These are phyloP conservation scores for Caenorhabditis inopinata DNA, from an alignment of 1,140 invertebrate species.

Conservation along the genomic window DNA sequence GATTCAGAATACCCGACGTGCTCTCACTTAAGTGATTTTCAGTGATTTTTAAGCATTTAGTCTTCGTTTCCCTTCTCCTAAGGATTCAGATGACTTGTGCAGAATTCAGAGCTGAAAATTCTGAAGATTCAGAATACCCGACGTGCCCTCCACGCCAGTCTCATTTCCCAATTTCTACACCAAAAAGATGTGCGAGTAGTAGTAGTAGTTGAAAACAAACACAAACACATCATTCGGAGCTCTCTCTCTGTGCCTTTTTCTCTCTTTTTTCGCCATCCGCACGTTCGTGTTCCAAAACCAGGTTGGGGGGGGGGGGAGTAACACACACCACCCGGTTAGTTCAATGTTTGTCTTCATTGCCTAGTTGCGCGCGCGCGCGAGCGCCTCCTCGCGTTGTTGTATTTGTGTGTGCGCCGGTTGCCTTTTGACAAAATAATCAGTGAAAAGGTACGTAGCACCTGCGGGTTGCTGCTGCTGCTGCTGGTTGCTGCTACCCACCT, in stretches of 20 bases:
- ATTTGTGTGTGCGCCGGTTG: background rate
- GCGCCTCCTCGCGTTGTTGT: background rate
- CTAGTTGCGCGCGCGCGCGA: background rate
- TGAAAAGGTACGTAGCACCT: constrained; percentile 19
- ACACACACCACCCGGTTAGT: constrained; percentile 27
- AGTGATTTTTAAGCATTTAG: too few relatives aligned
- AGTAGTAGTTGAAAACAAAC: constrained; percentile 16
- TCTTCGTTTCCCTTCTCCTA: too few relatives aligned
- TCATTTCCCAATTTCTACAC: too few relatives aligned
- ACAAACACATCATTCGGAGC: background rate
- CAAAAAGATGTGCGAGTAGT: constrained; percentile 15
- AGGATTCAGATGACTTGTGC: too few relatives aligned
- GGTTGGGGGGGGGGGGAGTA: constrained; percentile 6
- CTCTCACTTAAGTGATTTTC: too few relatives aligned
- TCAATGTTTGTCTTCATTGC: constrained; percentile 17
- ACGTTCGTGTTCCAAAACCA: too few relatives aligned
- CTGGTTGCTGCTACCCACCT: background rate
- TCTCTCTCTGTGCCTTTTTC: background rate
- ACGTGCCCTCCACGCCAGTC: too few relatives aligned
- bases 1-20: too few relatives aligned
- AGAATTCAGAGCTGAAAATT: too few relatives aligned
- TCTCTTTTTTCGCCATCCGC: background rate
- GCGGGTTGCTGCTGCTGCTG: too few relatives aligned
- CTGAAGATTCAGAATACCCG: too few relatives aligned
- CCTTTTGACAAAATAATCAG: constrained; percentile 34